Evolutionary conservation across 2,113 vertebrate genomes (phyloP).

Genomic region (Engraulis encrasicolus): DNA sequence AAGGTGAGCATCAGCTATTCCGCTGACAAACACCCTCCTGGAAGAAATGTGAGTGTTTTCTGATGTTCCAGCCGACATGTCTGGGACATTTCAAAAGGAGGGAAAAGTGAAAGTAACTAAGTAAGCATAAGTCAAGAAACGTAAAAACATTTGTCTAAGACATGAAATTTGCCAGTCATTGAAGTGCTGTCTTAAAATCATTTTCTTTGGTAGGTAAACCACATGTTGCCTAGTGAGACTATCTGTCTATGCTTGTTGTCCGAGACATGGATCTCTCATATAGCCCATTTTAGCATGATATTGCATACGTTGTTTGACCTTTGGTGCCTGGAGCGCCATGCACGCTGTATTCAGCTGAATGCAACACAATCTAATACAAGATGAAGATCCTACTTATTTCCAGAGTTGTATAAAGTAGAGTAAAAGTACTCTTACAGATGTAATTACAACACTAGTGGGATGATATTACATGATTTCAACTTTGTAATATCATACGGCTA

Average conservation of each 20-base stretch:
- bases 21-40: not conserved
- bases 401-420: no score
- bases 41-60: not conserved
- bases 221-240: not conserved
- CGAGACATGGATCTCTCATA: not conserved
- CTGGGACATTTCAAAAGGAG: not conserved
- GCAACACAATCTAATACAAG: no score
- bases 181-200: not conserved
- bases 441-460: no score
- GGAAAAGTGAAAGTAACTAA: not conserved
- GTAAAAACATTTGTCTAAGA: not conserved
- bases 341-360: no score
- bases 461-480: no score
- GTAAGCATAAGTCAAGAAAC: not conserved
- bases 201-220: not conserved
- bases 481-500: no score
- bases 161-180: no score
- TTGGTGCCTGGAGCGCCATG: no score
- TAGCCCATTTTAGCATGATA: no score
- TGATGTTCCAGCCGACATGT: not conserved
- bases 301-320: no score
- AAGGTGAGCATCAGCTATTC: constrained; percentile 25
- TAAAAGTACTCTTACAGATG: no score
- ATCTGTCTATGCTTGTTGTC: not conserved
- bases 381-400: no score